Percentiles rank a stretch among this genome's conserved stretches.
Evolutionary conservation across 2,888 invertebrate genomes (phyloP).

Genomic region (Eupithecia subfuscata): DNA sequence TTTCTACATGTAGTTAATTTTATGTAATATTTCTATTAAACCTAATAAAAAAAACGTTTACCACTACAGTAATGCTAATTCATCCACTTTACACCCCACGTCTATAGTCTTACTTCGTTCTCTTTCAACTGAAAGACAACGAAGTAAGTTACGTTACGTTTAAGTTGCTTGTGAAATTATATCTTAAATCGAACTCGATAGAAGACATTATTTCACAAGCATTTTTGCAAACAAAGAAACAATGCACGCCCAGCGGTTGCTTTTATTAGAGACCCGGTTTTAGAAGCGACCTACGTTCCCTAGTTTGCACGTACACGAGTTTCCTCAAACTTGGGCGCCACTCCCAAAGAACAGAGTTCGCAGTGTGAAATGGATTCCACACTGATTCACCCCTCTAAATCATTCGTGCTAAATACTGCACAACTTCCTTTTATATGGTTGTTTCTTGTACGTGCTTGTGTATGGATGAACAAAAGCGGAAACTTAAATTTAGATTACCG

Average conservation of each 20-base stretch:
- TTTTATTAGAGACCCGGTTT: not conserved
- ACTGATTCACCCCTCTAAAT: conserved; percentile 27
- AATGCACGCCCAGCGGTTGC: not conserved
- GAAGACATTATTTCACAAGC: not conserved
- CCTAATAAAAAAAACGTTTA: too few species aligned
- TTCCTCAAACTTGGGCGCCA: conserved; percentile 25
- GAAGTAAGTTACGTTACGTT: too few species aligned
- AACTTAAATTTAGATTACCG: not conserved
- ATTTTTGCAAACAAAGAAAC: not conserved
- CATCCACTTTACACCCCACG: too few species aligned
- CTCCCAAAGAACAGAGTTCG: conserved; percentile 27
- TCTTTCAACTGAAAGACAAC: too few species aligned
- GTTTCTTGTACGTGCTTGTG: not conserved
- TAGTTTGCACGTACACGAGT: conserved; percentile 25
- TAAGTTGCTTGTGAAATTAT: too few species aligned
- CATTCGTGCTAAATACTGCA: conserved; percentile 20
- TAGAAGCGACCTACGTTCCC: not conserved
- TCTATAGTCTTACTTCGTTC: too few species aligned
- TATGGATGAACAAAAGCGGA: not conserved
- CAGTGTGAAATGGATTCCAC: conserved; percentile 34
- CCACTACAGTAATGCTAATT: too few species aligned
- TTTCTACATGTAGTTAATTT: too few species aligned
- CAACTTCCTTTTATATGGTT: conserved; percentile 9
- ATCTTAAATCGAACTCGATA: too few species aligned
- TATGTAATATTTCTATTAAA: too few species aligned